phyloP scores from a whole-genome alignment of 2,113 vertebrate genomes.

The Fregetta grallaria region DNA sequence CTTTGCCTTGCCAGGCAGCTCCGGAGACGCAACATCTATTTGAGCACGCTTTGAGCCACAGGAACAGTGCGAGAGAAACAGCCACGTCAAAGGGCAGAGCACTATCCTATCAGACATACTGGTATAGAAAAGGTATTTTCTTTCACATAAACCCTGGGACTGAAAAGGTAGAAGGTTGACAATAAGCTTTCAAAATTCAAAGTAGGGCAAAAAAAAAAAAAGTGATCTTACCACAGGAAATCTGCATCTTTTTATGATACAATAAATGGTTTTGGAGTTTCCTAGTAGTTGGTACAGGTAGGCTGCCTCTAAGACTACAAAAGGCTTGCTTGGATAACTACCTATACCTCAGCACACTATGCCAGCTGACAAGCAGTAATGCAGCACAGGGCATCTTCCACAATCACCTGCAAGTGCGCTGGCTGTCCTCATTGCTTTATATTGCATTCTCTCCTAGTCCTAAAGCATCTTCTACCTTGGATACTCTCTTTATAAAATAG shows the following conservation, averaged over 20 bases:
- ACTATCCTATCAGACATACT: not conserved
- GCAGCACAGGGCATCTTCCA: not conserved
- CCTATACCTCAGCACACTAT: not conserved
- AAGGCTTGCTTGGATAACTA: not conserved
- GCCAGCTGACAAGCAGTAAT: not conserved
- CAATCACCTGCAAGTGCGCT: not conserved
- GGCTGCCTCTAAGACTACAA: not conserved
- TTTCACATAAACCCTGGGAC: not conserved
- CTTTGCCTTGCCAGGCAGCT: not conserved
- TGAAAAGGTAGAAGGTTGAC: not conserved
- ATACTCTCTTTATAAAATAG: not conserved
- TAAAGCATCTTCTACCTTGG: not conserved
- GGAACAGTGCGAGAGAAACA: not conserved
- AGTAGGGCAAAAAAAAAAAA: not conserved
- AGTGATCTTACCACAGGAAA: not conserved
- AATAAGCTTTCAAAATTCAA: not conserved
- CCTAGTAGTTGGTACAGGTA: not conserved
- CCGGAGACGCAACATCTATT: not conserved
- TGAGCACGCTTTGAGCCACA: not conserved
- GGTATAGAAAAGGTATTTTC: not conserved
- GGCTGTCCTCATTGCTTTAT: not conserved
- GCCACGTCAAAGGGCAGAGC: not conserved
- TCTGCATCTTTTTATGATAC: not conserved
- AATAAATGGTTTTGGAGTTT: not conserved
- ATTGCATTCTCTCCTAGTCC: not conserved